Percentiles rank a stretch among this genome's conserved stretches.
Evolutionary conservation across 1,140 invertebrate genomes (phyloP).

Genomic region (Halyomorpha halys): DNA sequence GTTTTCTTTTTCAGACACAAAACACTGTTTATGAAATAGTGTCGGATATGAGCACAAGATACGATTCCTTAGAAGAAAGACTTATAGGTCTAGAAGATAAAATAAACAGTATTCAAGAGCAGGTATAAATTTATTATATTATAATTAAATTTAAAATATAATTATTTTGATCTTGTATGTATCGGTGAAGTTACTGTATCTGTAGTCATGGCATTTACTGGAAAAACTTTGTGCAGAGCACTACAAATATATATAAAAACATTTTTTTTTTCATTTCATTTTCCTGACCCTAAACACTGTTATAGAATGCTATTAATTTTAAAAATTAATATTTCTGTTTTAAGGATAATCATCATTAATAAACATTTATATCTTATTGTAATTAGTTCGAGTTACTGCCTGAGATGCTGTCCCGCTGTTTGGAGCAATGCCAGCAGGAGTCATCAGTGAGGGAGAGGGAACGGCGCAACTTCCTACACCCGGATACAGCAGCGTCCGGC

Average conservation of each 20-base stretch:
- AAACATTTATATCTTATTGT: too few relatives aligned
- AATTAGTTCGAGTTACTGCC: constrained; percentile 65
- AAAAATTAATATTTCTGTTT: too few relatives aligned
- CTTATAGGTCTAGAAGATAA: constrained; percentile 79
- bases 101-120: constrained; percentile 54
- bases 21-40: constrained; percentile 95
- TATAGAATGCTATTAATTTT: too few relatives aligned
- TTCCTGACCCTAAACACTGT: too few relatives aligned
- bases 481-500: constrained; percentile 48
- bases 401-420: constrained; percentile 62
- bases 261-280: too few relatives aligned
- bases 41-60: constrained; percentile 85
- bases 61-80: constrained; percentile 80
- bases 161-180: not conserved
- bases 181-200: too few relatives aligned
- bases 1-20: constrained; percentile 75
- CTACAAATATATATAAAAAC: too few relatives aligned
- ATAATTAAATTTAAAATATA: not conserved
- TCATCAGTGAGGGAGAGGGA: constrained; percentile 48
- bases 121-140: constrained; percentile 39
- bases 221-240: too few relatives aligned
- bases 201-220: too few relatives aligned
- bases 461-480: constrained; percentile 70
- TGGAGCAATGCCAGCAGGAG: constrained; percentile 52
- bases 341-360: too few relatives aligned